These are phyloP conservation scores for Tenthredo distinguenda DNA, from an alignment of 2,888 invertebrate genomes.

Conservation along the genomic window DNA sequence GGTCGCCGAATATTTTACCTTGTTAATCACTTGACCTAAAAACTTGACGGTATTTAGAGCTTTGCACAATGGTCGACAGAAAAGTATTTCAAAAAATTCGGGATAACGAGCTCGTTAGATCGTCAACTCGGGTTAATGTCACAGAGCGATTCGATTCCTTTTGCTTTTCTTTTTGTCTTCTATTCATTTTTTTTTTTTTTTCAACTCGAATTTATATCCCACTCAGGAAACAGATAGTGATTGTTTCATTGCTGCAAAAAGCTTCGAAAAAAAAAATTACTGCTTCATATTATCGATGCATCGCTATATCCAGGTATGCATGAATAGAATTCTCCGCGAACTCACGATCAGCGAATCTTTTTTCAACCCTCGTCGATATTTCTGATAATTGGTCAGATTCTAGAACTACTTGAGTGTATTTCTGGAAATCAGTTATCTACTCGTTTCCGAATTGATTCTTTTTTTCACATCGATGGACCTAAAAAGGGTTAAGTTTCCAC, in stretches of 20 bases:
- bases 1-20: neutral
- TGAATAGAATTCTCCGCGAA: too few relatives aligned
- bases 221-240: neutral
- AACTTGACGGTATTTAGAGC: constrained; percentile 13
- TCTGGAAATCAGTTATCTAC: too few relatives aligned
- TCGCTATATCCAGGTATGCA: too few relatives aligned
- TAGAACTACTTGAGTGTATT: too few relatives aligned
- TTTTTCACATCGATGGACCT: too few relatives aligned
- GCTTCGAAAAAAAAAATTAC: neutral
- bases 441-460: too few relatives aligned
- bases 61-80: neutral
- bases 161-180: neutral
- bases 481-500: too few relatives aligned
- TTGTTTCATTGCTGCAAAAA: neutral
- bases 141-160: neutral
- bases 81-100: neutral
- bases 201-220: neutral
- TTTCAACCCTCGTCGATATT: too few relatives aligned
- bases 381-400: too few relatives aligned
- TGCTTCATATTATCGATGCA: too few relatives aligned
- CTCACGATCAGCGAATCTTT: too few relatives aligned
- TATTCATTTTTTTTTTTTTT: neutral
- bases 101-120: neutral
- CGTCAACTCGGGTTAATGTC: neutral
- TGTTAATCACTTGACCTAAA: neutral